Base-by-base conservation (phyloP, 2,113 vertebrate species). In the Esox niger region DNA sequence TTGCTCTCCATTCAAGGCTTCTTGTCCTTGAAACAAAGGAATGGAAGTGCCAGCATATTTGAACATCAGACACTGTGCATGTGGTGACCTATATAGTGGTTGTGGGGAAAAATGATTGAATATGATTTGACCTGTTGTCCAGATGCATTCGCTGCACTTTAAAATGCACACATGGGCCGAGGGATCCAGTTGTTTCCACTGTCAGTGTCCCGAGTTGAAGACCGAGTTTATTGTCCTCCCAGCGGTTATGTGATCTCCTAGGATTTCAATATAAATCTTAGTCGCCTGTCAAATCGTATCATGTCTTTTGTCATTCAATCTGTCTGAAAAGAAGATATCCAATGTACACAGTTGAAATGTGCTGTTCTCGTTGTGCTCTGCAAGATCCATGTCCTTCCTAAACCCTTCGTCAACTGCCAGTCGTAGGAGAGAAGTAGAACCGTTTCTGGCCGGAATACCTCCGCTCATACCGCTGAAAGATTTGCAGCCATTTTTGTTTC, bases 261-360 rank as follows among this genome's bases (percentile, higher is more conserved):
- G 76, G 71, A 83, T 88, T 85, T 84, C 77, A 62, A 81, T 84
- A 89, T 90, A 89, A 91, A 92, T 89, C 88, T 89, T 79, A 35
- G 75, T 74, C 76, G 76, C 82, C 77, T 86, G 86, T 81, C 78
- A 74, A 80, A 87, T 86, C 81, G 79, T 86, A 82, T 84, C 79
- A 83, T 80, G 80, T 83, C 72, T 80, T 87, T 87, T 68, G 83
- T 87, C 84, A 90, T 89, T 84, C 77, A 86, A 88, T 90, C 85
- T 79, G 81, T 86, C 79, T 79, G 80, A 69, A 77, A 56, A 80
- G 75, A 73, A 86, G 82, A 78, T 86, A 86, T 85, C 80, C 84
- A 78, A 82, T 83, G 83, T 79, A 74, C 78, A 73, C 76, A 76
- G 76, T 84, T 83, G 49, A 70, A 76, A 82, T 81, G 82, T 72